These are phyloP conservation scores for Andricus curvator DNA, from an alignment of 2,888 invertebrate genomes.

Conservation along the genomic window DNA sequence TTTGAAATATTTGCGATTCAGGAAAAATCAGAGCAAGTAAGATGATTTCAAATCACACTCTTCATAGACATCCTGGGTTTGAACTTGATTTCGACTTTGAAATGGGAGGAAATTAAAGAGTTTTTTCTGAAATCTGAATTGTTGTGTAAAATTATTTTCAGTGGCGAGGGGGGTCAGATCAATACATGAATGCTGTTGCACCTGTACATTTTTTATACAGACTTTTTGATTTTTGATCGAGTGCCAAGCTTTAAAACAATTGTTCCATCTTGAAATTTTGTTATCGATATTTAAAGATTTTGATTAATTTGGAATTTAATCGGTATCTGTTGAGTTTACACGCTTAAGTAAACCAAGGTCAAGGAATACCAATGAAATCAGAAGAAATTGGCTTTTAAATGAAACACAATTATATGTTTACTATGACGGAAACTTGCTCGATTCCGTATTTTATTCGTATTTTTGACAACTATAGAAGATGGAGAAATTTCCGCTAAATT, in stretches of 20 bases:
- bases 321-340: not conserved
- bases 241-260: not conserved
- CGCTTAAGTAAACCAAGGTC: not conserved
- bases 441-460: constrained; percentile 29
- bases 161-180: not conserved
- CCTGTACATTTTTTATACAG: constrained; percentile 1
- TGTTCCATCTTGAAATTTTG: not conserved
- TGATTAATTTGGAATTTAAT: not conserved
- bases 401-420: constrained; percentile 23
- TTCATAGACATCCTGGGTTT: too few species aligned
- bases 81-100: not conserved
- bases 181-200: constrained; percentile 8
- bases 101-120: not conserved
- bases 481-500: not conserved
- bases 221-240: not conserved
- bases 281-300: not conserved
- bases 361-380: not conserved
- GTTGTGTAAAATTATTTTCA: not conserved
- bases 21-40: too few species aligned
- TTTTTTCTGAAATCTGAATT: not conserved
- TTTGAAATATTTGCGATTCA: not conserved
- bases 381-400: constrained; percentile 12
- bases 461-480: constrained; percentile 13
- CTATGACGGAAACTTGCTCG: constrained; percentile 26
- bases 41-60: too few species aligned